phyloP scores from a whole-genome alignment of 2,113 vertebrate species.

The Protomyctophum bolini region DNA sequence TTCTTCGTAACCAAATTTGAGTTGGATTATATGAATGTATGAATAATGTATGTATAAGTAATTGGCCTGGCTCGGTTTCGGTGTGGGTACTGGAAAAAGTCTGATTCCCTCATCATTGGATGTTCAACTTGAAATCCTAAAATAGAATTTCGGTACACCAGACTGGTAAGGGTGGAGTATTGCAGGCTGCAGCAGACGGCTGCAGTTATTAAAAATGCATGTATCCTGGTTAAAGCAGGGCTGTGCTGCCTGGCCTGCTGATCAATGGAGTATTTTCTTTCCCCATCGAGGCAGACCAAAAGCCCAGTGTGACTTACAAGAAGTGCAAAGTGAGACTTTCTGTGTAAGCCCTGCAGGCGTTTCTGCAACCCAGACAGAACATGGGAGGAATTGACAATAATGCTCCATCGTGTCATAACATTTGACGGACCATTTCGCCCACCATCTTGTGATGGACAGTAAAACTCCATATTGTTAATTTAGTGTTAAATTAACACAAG shows the following conservation, averaged over 20 bases:
- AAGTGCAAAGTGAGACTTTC: constrained; percentile 8
- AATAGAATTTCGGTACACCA: constrained; percentile 12
- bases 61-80: neutral
- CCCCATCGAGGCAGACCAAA: constrained; percentile 14
- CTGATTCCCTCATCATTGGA: neutral
- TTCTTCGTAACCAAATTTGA: neutral
- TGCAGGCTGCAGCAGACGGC: constrained; percentile 30
- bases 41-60: neutral
- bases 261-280: constrained; percentile 46
- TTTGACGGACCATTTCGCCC: constrained; percentile 7
- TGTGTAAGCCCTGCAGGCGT: constrained; percentile 21
- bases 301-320: constrained; percentile 1
- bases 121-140: constrained; percentile 5
- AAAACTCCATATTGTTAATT: too few species aligned
- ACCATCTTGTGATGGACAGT: neutral
- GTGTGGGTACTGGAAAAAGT: neutral
- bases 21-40: neutral
- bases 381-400: constrained; percentile 2
- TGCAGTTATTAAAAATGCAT: constrained; percentile 69
- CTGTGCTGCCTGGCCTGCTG: constrained; percentile 34
- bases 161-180: neutral
- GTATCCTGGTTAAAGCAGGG: constrained; percentile 35
- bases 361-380: constrained; percentile 27
- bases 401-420: neutral
- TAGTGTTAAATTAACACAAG: too few species aligned